Evolutionary conservation across 2,888 invertebrate genomes (phyloP).

Genomic region (Griposia aprilina): DNA sequence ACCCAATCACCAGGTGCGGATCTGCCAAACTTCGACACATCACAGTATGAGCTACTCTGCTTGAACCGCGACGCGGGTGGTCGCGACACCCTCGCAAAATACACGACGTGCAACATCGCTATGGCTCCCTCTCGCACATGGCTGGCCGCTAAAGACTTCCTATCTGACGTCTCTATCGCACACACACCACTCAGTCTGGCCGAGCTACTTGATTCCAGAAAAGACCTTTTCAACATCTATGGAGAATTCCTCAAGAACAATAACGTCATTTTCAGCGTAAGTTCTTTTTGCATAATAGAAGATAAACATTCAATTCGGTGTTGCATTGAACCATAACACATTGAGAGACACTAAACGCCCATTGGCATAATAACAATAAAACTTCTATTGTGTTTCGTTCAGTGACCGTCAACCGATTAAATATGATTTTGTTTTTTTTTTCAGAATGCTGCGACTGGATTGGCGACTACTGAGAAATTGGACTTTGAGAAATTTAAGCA

Average conservation of each 20-base stretch:
- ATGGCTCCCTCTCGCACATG: slow-evolving; percentile 91
- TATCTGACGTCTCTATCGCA: slow-evolving; percentile 91
- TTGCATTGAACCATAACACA: not conserved
- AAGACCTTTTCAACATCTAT: slow-evolving; percentile 92
- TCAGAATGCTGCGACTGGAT: slow-evolving; percentile 86
- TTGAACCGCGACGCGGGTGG: slow-evolving; percentile 89
- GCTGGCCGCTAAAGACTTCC: slow-evolving; percentile 86
- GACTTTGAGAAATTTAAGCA: slow-evolving; percentile 87
- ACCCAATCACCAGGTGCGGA: slow-evolving; percentile 89
- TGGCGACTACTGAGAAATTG: slow-evolving; percentile 84
- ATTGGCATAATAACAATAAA: not conserved
- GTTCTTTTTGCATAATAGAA: slow-evolving; percentile 64
- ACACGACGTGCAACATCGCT: slow-evolving; percentile 91
- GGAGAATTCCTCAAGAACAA: slow-evolving; percentile 90
- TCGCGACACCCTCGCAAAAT: slow-evolving; percentile 88
- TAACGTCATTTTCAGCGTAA: slow-evolving; percentile 87
- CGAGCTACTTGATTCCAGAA: slow-evolving; percentile 88
- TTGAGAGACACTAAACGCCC: not conserved
- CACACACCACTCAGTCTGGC: slow-evolving; percentile 91
- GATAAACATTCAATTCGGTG: slow-evolving; percentile 2
- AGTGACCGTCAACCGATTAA: not conserved
- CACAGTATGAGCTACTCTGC: slow-evolving; percentile 92
- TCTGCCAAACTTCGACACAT: slow-evolving; percentile 86
- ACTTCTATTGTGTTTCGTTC: not conserved
- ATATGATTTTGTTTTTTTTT: slow-evolving; percentile 19